Evolutionary conservation across 2,113 vertebrate genomes (phyloP), one percentile per base, ranked within the genome.

Genomic region (Cryptomyrus ogoouensis): DNA sequence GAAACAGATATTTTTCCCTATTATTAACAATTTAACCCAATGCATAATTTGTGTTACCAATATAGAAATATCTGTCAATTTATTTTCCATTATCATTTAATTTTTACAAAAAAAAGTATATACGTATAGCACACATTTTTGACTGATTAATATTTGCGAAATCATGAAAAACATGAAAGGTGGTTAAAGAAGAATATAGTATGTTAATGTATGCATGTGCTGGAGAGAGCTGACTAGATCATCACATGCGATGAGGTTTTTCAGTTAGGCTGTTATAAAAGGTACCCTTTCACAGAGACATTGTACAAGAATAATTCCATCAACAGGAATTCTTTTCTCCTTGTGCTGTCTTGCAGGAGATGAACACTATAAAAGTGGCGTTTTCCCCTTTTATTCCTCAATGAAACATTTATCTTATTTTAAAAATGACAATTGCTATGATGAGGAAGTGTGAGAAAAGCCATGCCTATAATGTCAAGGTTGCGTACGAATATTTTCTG

Each of bases 351-450:
- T 91, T 90, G 88, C 89, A 88, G 85, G 83, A 89, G 85, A 89
- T 35, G 66, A 90, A 89, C 90, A 88, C 85, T 91, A 90, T 90
- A 89, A 46, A 91, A 74, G 42, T 77, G 39, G 6, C 74, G 42
- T 86, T 91, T 91, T 88, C 24, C 84, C 58, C 80, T 89, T 91
- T 93, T 91, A 80, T 90, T 93, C 83, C 77, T 87, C 24, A 80
- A 56, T 24, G 88, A 86, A 91, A 77, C 91, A 90, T 80, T 91
- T 92, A 89, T 42, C 49, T 52, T 89, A 90, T 90, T 90, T 90
- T 92, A 93, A 91, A 89, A 83, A 90, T 70, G 90, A 77, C 89
- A 92, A 93, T 92, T 94, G 89, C 89, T 80, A 39, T 90, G 89
- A 89, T 87, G 89, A 88, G 90, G 52, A 87, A 91, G 88, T 91